Evolutionary conservation across 2,888 invertebrate species (phyloP), one percentile per base, ranked within the genome.

Genomic region (Biston stratarius): DNA sequence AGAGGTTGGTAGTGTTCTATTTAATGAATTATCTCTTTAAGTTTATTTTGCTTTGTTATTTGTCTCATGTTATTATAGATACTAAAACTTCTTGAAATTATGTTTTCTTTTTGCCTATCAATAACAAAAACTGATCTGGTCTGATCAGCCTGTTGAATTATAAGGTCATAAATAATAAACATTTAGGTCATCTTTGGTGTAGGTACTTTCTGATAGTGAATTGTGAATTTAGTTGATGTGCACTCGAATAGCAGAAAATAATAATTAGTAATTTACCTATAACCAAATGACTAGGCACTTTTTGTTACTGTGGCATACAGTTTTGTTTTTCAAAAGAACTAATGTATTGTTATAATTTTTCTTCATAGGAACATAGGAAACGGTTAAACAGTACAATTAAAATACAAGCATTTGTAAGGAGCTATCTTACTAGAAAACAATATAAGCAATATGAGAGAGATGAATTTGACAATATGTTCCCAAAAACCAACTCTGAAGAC

Each of bases 371-470:
- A 82, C 95, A 96, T 74, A 95, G 98, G 69, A 94, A 95, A 78
- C 96, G 96, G 79, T 94, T 96, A 42, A 96, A 96, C 77, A 97
- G 97, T 82, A 96, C 97, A 12, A 94, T 97, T 73, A 96, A 96
- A 81, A 96, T 99, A 67, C 98, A 99, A 88, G 97, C 97, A 0
- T 96, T 95, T 86, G 95, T 96, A 8, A 94, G 98, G 68, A 97
- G 97, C 75, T 97, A 96, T 78, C 90, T 97, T 34, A 94, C 94
- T 45, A 94, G 97, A 38, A 96, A 96, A 83, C 94, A 95, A 48
- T 94, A 95, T 70, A 97, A 96, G 85, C 94, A 95, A 61, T 84
- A 91, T 65, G 95, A 97, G 80, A 94, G 98, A 59, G 88, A 91
- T 56, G 93, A 95, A 58, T 98, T 97, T 89, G 97, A 98, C 82